Percentiles rank a stretch among this genome's conserved stretches.
Conservation (phyloP, 2,113 vertebrate genomes). For the Xiphophorus hellerii region DNA sequence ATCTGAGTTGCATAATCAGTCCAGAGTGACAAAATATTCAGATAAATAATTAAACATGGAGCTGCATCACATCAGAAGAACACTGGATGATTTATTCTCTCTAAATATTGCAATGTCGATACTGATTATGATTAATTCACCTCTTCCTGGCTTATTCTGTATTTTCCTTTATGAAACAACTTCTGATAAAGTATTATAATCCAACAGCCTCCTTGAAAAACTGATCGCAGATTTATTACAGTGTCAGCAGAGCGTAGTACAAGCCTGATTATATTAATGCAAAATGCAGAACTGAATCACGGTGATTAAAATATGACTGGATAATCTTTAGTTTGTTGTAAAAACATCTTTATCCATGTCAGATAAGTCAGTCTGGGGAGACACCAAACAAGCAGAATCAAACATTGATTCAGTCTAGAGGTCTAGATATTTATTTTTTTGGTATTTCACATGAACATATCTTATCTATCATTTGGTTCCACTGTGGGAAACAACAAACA, state of each 20-base stretch:
- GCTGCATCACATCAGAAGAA: no score
- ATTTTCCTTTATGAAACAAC: background rate
- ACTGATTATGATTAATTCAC: no score
- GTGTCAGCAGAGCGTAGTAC: background rate
- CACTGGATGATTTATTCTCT: no score
- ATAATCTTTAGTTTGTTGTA: conserved; percentile 2
- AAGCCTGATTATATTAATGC: conserved; percentile 7
- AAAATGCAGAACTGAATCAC: conserved; percentile 14
- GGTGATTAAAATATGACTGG: conserved; percentile 11
- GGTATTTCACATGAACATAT: conserved; percentile 25
- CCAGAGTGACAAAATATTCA: no score
- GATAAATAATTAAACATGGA: no score
- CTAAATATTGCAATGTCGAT: no score
- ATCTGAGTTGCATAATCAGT: no score
- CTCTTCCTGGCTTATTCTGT: no score
- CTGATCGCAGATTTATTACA: conserved; percentile 12
- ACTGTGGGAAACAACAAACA: conserved; percentile 56
- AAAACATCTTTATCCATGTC: background rate
- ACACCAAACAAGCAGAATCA: background rate
- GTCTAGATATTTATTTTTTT: background rate
- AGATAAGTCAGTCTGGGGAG: conserved; percentile 6
- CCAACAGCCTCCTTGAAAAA: background rate
- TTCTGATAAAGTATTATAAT: background rate
- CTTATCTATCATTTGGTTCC: conserved; percentile 47
- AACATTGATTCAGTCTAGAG: background rate